These are phyloP conservation scores for Heteractis magnifica DNA, from an alignment of 92 coral and sea anemone genomes.

Conservation along the genomic window DNA sequence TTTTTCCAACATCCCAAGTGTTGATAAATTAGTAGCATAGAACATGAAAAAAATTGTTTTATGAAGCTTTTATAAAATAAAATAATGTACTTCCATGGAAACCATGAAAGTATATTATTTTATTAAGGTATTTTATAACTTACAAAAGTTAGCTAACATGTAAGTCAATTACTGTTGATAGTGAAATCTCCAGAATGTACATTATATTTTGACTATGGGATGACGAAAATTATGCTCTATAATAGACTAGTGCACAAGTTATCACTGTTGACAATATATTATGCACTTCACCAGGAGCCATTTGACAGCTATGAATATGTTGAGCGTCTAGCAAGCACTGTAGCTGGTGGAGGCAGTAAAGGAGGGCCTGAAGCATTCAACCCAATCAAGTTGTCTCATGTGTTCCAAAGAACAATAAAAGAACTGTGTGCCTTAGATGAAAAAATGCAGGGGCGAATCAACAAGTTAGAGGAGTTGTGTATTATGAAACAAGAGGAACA, in stretches of 20 bases:
- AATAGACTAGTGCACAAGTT: too few species aligned
- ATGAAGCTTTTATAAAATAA: too few species aligned
- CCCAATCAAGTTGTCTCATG: slow-evolving; percentile 77
- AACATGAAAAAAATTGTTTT: too few species aligned
- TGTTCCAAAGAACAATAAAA: slow-evolving; percentile 78
- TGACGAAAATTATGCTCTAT: background rate
- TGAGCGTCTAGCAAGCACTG: slow-evolving; percentile 94
- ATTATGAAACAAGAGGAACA: slow-evolving; percentile 91
- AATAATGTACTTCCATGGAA: too few species aligned
- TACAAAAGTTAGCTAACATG: too few species aligned
- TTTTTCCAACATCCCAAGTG: too few species aligned
- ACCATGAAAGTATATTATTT: too few species aligned
- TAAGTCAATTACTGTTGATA: too few species aligned
- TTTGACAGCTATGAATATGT: slow-evolving; percentile 91
- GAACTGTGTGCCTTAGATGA: slow-evolving; percentile 85
- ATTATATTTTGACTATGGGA: background rate
- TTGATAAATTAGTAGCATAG: too few species aligned
- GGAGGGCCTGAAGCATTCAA: slow-evolving; percentile 68
- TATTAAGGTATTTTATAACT: too few species aligned
- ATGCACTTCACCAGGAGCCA: slow-evolving; percentile 61
- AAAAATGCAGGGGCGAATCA: slow-evolving; percentile 93
- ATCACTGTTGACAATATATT: background rate
- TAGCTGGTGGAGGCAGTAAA: slow-evolving; percentile 94
- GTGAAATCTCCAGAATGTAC: too few species aligned
- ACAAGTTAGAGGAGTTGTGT: slow-evolving; percentile 93